Conservation (phyloP, 2,113 vertebrate genomes). For the Tupaia chinensis region DNA sequence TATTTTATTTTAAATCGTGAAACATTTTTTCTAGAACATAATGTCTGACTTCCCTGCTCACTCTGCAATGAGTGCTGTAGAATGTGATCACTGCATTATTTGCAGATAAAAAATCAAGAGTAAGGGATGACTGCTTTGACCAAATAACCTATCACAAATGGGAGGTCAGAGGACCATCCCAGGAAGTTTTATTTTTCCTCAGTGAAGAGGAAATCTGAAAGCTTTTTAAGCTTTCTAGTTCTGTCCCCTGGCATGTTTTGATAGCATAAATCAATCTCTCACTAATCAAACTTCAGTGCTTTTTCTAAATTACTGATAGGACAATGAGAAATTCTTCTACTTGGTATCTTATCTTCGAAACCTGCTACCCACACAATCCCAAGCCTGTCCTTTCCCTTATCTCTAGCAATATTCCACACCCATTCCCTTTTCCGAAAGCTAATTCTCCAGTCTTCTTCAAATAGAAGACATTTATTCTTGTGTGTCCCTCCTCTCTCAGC, state of each 20-base stretch:
- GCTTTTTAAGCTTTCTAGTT: not conserved
- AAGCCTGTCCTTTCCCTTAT: not conserved
- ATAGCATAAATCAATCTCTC: not conserved
- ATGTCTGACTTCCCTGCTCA: not conserved
- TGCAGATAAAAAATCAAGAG: not conserved
- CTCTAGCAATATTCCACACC: not conserved
- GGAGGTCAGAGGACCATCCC: not conserved
- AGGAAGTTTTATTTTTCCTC: not conserved
- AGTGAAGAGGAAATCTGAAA: not conserved
- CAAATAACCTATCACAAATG: not conserved
- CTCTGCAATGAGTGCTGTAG: conserved; percentile 6
- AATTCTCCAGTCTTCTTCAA: not conserved
- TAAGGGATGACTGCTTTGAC: not conserved
- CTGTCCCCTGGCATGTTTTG: not conserved
- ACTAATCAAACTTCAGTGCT: not conserved
- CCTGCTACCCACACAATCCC: not conserved
- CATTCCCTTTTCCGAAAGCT: not conserved
- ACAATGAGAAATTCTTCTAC: not conserved
- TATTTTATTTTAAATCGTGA: not conserved
- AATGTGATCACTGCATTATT: not conserved
- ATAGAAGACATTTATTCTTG: not conserved
- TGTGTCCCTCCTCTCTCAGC: not conserved
- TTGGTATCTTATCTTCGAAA: conserved; percentile 34
- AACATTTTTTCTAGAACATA: not conserved
- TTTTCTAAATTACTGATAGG: not conserved